These are phyloP conservation scores for Brachyptera risi DNA, from an alignment of 2,888 invertebrate species.

Conservation along the genomic window DNA sequence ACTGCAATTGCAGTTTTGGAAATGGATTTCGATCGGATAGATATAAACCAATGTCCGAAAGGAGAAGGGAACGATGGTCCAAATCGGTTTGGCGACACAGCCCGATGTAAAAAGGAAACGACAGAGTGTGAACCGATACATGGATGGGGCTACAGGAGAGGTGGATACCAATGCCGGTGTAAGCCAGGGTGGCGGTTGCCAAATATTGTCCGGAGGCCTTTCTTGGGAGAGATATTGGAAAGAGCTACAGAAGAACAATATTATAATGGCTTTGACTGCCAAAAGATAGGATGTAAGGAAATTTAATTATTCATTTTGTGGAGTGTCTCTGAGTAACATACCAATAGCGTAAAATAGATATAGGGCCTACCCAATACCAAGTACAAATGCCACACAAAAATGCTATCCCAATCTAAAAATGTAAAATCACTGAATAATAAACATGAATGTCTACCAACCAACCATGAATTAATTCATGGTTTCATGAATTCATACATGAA, in stretches of 20 bases:
- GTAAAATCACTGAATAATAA: too few species aligned
- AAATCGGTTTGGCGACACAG: constrained; percentile 85
- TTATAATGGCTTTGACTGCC: constrained; percentile 87
- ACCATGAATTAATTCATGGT: too few species aligned
- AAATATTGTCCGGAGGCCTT: constrained; percentile 81
- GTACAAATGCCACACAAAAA: too few species aligned
- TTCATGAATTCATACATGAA: too few species aligned
- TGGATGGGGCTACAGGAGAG: constrained; percentile 93
- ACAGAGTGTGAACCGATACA: constrained; percentile 96
- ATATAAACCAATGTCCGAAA: constrained; percentile 94
- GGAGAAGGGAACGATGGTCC: constrained; percentile 84
- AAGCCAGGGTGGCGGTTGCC: constrained; percentile 85
- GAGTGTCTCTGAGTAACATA: not conserved
- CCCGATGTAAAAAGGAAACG: constrained; percentile 84
- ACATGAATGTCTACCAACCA: too few species aligned
- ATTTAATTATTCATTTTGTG: too few species aligned
- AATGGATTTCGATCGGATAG: constrained; percentile 94
- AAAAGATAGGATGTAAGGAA: constrained; percentile 89
- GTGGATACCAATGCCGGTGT: constrained; percentile 93
- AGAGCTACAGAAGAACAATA: constrained; percentile 89
- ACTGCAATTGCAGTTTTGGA: constrained; percentile 90
- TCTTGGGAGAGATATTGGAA: constrained; percentile 90
- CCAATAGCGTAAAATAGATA: too few species aligned
- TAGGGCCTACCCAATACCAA: too few species aligned
- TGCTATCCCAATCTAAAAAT: too few species aligned